These are phyloP conservation scores for Cliona cf. orientalis DNA, from an alignment of 37 sponge, comb jelly and placozoan genomes.

Conservation along the genomic window DNA sequence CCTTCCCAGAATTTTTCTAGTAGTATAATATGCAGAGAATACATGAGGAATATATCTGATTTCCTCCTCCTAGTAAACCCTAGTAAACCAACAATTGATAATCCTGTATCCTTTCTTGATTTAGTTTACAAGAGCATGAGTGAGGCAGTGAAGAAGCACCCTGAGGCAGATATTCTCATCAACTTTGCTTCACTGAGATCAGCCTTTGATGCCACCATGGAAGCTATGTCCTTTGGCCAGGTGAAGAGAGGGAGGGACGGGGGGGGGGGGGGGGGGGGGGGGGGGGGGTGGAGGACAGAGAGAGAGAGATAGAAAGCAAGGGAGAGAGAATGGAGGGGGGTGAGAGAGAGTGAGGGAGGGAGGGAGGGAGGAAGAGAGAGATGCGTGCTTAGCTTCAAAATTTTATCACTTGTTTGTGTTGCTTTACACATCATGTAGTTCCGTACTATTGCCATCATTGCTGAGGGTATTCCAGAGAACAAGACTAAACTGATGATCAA, in stretches of 20 bases:
- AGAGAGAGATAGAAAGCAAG: no score
- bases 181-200: slow-evolving; percentile 98
- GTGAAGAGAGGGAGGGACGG: no score
- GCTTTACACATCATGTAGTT: slow-evolving; percentile 50
- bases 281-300: no score
- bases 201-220: slow-evolving; percentile 91
- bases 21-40: not conserved
- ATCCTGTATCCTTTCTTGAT: slow-evolving; percentile 3
- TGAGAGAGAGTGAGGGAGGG: no score
- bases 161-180: slow-evolving; percentile 84
- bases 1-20: not conserved
- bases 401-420: not conserved
- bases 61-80: not conserved
- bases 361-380: no score
- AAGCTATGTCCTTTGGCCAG: slow-evolving; percentile 69
- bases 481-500: slow-evolving; percentile 86
- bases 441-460: slow-evolving; percentile 89
- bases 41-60: not conserved
- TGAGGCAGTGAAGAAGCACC: slow-evolving; percentile 83
- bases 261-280: no score
- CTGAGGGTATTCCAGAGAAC: slow-evolving; percentile 98
- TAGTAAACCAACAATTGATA: no score
- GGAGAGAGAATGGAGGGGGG: no score
- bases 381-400: not conserved
- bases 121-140: slow-evolving; percentile 93